Evolutionary conservation across 2,888 invertebrate genomes (phyloP), one percentile per base, ranked within the genome.

Genomic region (Calephelis perditalis): DNA sequence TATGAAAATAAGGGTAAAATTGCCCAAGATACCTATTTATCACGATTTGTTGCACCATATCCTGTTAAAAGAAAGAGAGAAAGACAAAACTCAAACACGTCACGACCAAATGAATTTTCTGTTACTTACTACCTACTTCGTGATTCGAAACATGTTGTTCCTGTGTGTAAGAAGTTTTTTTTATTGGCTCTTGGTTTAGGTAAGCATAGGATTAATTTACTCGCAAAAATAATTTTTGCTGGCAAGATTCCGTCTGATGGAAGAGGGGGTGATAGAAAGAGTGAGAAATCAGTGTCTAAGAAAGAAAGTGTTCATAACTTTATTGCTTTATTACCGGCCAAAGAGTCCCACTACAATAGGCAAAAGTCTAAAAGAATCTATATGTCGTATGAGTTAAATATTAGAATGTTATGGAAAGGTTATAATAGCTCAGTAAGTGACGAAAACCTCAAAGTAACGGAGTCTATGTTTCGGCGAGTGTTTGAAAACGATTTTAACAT

Each of bases 301-400:
- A 71, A 70, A 64, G 62, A 71, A 46, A 64, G 56, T 56, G 61
- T 73, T 15, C 59, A 68, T 55, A 35, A 69, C 15, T 73, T 71
- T 60, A 61, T 73, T 47, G 49, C 59, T 46, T 58, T 60, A 45
- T 62, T 71, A 57, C 67, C 65, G 62, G 71, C 72, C 45, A 70
- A 63, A 37, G 71, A 73, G 67, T 68, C 67, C 59, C 72, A 74
- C 59, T 72, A 73, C 60, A 71, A 68, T 55, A 66, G 73, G 63
- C 62, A 61, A 52, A 73, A 71, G 62, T 69, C 69, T 37, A 64
- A 63, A 65, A 65, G 68, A 65, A 68, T 71, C 56, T 71, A 72
- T 65, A 60, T 71, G 44, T 63, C 61, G 46, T 61, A 62, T 62
- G 67, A 68, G 7, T 62, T 74, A 47, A 71, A 63, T 62, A 56